A percentile compares a stretch with the other conserved stretches of the same genome.
Conservation (phyloP, 92 coral and sea anemone genomes). For the Pocillopora meandrina region DNA sequence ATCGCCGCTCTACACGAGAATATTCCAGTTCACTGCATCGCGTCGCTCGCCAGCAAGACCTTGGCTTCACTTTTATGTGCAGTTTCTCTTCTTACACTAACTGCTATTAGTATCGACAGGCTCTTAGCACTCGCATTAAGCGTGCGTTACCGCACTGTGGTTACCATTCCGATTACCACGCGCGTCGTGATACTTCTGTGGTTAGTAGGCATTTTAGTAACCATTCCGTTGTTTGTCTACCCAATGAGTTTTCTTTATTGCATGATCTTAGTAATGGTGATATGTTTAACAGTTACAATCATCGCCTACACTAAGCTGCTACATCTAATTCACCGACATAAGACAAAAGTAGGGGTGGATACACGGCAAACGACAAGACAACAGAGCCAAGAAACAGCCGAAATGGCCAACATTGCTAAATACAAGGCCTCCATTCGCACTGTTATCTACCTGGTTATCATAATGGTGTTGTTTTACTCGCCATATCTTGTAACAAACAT, state of each 20-base stretch:
- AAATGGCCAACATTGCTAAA: conserved; percentile 9
- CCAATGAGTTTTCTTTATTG: conserved; percentile 17
- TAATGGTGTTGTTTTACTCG: conserved; percentile 20
- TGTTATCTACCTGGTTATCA: background rate
- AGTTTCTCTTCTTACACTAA: conserved; percentile 23
- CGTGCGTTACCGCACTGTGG: conserved; percentile 25
- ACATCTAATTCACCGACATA: conserved; percentile 10
- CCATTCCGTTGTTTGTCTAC: conserved; percentile 6
- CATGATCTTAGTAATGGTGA: background rate
- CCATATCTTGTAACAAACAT: conserved; percentile 25
- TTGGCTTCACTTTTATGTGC: conserved; percentile 20
- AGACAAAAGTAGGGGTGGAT: background rate
- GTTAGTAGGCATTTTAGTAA: conserved; percentile 1
- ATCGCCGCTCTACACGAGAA: conserved; percentile 33
- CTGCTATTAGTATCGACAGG: conserved; percentile 28
- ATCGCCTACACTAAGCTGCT: conserved; percentile 5
- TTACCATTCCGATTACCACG: conserved; percentile 8
- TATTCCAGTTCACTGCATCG: background rate
- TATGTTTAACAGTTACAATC: conserved; percentile 10
- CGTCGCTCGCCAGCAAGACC: conserved; percentile 16
- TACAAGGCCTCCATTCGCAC: conserved; percentile 17
- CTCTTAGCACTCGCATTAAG: conserved; percentile 10
- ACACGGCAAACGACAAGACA: background rate
- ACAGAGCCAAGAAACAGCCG: background rate
- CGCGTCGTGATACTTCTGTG: conserved; percentile 20